A percentile compares a stretch with the other conserved stretches of the same genome.
phyloP scores from a whole-genome alignment of 2,888 invertebrate genomes.

The Dendrolimus pini region DNA sequence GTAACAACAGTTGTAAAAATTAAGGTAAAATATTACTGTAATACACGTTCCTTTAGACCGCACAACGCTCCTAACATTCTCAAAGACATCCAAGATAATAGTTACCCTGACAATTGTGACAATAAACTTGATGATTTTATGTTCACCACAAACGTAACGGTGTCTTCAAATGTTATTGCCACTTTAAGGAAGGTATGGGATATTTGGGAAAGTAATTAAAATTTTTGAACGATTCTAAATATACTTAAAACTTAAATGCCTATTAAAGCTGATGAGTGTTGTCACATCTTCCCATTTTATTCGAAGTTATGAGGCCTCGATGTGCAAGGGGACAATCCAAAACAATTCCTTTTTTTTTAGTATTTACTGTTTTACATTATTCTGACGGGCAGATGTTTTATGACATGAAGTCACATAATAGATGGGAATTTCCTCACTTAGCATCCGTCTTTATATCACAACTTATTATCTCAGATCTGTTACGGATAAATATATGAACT shows the following conservation, averaged over 20 bases:
- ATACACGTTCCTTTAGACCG: conserved; percentile 3
- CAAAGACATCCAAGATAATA: conserved; percentile 13
- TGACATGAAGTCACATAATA: too few species aligned
- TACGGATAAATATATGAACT: too few species aligned
- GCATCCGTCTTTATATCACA: too few species aligned
- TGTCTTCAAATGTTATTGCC: conserved; percentile 22
- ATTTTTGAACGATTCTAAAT: neutral
- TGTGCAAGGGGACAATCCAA: too few species aligned
- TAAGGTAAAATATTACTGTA: neutral
- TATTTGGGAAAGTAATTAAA: neutral
- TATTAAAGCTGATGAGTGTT: neutral
- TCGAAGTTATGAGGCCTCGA: too few species aligned
- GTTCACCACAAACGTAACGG: conserved; percentile 31
- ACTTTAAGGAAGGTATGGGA: neutral
- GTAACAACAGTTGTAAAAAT: neutral
- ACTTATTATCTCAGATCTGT: too few species aligned
- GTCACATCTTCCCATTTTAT: too few species aligned
- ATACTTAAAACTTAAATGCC: neutral
- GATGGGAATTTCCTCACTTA: too few species aligned
- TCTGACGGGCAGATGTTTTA: too few species aligned
- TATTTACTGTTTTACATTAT: too few species aligned
- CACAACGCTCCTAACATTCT: conserved; percentile 9
- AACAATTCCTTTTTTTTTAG: too few species aligned
- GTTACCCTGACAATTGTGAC: conserved; percentile 37
- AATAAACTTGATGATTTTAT: conserved; percentile 52